These are phyloP conservation scores for Melanitta fusca DNA, from an alignment of 2,797 vertebrate species.

Conservation along the genomic window DNA sequence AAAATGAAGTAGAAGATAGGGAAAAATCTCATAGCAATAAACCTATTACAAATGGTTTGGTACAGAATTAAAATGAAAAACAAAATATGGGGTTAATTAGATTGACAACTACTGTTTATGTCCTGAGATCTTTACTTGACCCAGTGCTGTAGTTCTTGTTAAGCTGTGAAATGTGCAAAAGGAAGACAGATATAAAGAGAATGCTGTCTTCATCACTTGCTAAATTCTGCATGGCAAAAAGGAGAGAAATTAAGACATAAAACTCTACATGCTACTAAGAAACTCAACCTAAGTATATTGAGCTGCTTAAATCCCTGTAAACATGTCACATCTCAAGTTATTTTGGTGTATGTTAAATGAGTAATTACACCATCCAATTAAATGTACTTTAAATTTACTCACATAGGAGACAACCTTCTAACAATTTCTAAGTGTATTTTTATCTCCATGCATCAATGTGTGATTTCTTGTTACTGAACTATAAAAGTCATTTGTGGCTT, in stretches of 20 bases:
- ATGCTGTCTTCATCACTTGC: neutral
- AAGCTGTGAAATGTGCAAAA: neutral
- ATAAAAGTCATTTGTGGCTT: neutral
- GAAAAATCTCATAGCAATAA: neutral
- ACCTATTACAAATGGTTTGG: neutral
- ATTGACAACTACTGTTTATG: neutral
- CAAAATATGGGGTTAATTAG: neutral
- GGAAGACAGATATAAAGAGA: neutral
- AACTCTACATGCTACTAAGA: neutral
- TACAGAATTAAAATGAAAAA: neutral
- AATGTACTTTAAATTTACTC: neutral
- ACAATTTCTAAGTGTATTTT: neutral
- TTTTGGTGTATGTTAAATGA: neutral
- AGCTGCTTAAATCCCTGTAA: neutral
- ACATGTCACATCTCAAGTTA: neutral
- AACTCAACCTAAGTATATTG: neutral
- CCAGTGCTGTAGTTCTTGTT: neutral
- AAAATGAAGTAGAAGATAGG: neutral
- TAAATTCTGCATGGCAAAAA: neutral
- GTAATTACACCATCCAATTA: neutral
- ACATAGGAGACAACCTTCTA: neutral
- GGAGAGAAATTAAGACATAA: neutral
- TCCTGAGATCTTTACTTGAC: neutral
- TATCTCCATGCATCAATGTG: neutral
- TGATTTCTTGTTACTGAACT: neutral